Conservation (phyloP, 2,113 vertebrate genomes). For the Leucopsar rothschildi region DNA sequence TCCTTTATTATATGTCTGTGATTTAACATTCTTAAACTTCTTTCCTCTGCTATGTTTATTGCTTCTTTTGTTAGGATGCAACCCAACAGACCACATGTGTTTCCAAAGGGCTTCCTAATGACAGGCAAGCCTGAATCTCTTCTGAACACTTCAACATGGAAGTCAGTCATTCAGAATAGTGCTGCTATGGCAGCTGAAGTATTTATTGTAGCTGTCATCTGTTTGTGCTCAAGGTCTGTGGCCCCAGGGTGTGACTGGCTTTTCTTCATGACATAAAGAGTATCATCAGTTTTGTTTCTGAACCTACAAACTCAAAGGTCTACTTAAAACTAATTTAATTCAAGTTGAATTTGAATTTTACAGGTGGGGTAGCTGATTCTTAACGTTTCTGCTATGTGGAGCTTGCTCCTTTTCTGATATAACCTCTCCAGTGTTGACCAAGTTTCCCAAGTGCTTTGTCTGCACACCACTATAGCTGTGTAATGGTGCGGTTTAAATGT, state of each 20-base stretch:
- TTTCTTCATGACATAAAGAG: neutral
- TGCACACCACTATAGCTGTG: neutral
- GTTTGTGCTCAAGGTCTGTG: neutral
- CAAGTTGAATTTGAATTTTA: neutral
- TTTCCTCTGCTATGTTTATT: neutral
- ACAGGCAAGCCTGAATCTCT: neutral
- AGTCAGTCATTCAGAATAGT: neutral
- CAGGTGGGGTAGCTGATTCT: neutral
- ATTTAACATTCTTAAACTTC: neutral
- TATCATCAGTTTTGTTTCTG: neutral
- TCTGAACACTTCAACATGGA: neutral
- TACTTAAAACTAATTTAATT: neutral
- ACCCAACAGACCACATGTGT: neutral
- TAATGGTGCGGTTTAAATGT: neutral
- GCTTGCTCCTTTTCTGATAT: neutral
- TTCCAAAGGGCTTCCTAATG: neutral
- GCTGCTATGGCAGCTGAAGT: neutral
- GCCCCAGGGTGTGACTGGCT: rapidly evolving
- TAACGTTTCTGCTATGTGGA: neutral
- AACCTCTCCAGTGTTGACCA: neutral
- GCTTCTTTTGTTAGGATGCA: neutral
- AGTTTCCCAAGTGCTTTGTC: neutral
- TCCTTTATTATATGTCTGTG: neutral
- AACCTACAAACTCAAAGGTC: neutral
- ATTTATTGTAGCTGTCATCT: neutral